Base-by-base conservation (phyloP, 2,888 invertebrate species). In the Oegoconia quadripuncta region DNA sequence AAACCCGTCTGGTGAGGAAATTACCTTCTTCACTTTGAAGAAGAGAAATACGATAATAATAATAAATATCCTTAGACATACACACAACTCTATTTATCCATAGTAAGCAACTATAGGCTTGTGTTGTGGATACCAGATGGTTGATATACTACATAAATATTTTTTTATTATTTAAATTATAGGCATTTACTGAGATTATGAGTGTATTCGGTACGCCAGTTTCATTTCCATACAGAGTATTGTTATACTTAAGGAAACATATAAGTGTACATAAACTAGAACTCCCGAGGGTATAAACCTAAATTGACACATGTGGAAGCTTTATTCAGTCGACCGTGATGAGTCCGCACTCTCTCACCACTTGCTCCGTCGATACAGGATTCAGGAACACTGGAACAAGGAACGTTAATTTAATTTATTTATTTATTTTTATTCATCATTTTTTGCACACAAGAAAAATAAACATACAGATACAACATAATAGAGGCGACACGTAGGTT, bases 281-380 rank as follows among this genome's bases (percentile, higher is more conserved):
- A 20, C 20, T 20, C 4, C 4, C 20, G 7, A 11, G 25, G n/a
- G 11, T 25, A n/a, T 23, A 36, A 46, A 17, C 34, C 46, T 50
- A 55, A 44, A 20, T 42, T 48, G 52, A 52, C 51, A 65, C 66
- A 54, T 50, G 39, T 36, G 26, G 18, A 39, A 30, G 26, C 46
- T 32, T 44, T 26, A 17, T 43, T 60, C 71, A 84, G 55, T 88
- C 82, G 37, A 71, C 76, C 2, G 80, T 80, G 59, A 84, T 82
- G 14, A 95, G 87, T 0, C 94, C 94, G 51, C 94, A 93, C 67
- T 95, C 95, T 46, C 92, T 89, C 6, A 93, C 93, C 3, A 93
- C 91, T 52, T 94, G 92, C 64, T 95, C 94, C 59, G 93, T 93
- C 22, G 94, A 92, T 33, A 95, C 93, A 3, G 91, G 91, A 52